Percentiles rank a stretch among this genome's conserved stretches.
These are phyloP conservation scores for Hyperoplus immaculatus DNA, from an alignment of 2,797 vertebrate genomes.

Conservation along the genomic window DNA sequence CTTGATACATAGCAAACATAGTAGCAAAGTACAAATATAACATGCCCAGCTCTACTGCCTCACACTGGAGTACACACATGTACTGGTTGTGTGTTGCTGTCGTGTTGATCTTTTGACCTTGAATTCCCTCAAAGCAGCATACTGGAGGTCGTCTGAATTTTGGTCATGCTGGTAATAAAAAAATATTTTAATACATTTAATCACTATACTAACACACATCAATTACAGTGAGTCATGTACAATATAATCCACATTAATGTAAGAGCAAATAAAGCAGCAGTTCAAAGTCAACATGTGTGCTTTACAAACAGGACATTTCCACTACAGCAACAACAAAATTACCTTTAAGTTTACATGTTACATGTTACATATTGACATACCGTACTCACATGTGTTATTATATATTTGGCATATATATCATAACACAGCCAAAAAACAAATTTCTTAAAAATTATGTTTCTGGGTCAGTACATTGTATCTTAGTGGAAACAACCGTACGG, in stretches of 20 bases:
- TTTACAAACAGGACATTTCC: background rate
- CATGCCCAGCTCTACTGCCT: slow-evolving; percentile 16
- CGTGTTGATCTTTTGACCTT: background rate
- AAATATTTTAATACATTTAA: background rate
- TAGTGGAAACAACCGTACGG: background rate
- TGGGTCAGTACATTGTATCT: background rate
- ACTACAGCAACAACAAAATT: background rate
- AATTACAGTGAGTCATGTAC: too few species aligned
- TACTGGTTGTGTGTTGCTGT: background rate
- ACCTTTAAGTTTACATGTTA: background rate
- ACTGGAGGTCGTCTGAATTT: slow-evolving; percentile 25
- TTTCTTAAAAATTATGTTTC: background rate
- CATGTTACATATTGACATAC: background rate
- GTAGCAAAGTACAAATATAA: background rate
- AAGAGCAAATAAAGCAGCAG: background rate
- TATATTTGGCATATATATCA: too few species aligned
- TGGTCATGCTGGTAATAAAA: background rate
- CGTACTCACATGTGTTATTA: background rate
- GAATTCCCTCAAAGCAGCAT: slow-evolving; percentile 15
- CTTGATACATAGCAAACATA: background rate
- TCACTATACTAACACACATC: background rate
- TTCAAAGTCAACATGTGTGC: background rate
- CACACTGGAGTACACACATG: slow-evolving; percentile 46
- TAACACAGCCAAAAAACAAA: too few species aligned
- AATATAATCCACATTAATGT: background rate